Percentiles rank a stretch among this genome's conserved stretches.
These are phyloP conservation scores for Chrysolina oricalcia DNA, from an alignment of 2,888 invertebrate species.

Conservation along the genomic window DNA sequence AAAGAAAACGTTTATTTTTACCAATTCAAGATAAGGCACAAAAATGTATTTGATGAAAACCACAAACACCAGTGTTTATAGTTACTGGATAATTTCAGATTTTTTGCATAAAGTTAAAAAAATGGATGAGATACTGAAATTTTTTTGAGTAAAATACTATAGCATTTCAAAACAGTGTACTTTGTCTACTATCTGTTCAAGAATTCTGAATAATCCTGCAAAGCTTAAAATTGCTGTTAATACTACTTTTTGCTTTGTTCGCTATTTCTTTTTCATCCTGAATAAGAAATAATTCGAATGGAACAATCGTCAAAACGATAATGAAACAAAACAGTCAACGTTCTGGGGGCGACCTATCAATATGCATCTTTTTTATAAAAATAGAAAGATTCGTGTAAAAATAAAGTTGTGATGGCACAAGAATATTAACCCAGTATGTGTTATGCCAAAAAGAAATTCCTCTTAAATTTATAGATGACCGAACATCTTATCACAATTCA, in stretches of 20 bases:
- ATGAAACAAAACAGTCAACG: background rate
- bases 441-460: slow-evolving; percentile 28
- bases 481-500: slow-evolving; percentile 62
- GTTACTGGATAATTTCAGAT: slow-evolving; percentile 17
- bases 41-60: slow-evolving; percentile 56
- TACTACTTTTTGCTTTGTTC: background rate
- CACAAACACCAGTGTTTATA: slow-evolving; percentile 36
- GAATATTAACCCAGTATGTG: slow-evolving; percentile 47
- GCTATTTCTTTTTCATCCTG: no score
- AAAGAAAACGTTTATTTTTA: slow-evolving; percentile 39
- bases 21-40: slow-evolving; percentile 64
- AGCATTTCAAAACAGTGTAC: no score
- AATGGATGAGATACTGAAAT: background rate
- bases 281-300: background rate
- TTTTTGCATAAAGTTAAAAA: slow-evolving; percentile 1
- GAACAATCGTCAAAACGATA: background rate
- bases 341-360: background rate
- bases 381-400: slow-evolving; percentile 53
- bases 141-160: background rate
- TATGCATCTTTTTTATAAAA: slow-evolving; percentile 39
- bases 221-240: no score
- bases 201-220: no score
- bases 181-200: no score
- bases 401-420: slow-evolving; percentile 63
- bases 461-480: slow-evolving; percentile 54